Conservation (phyloP, 2,888 invertebrate genomes). For the Epicampocera succincta region DNA sequence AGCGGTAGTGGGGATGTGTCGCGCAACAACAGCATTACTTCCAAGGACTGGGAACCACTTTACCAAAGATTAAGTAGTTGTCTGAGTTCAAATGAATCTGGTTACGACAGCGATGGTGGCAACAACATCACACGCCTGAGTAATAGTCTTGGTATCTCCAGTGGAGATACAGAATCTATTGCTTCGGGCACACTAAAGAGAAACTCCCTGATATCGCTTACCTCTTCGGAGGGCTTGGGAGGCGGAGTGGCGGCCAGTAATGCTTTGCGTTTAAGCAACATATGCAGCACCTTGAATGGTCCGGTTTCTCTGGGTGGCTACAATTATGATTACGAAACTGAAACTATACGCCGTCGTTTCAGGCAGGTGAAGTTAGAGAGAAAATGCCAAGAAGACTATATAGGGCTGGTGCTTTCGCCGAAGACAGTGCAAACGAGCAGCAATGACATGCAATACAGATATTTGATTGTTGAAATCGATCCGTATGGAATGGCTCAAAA, state of each 20-base stretch:
- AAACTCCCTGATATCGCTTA: constrained; percentile 79
- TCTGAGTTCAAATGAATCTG: constrained; percentile 91
- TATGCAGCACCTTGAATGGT: constrained; percentile 78
- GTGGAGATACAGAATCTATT: constrained; percentile 81
- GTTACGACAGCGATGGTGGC: constrained; percentile 91
- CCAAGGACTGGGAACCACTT: constrained; percentile 84
- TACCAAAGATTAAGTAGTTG: constrained; percentile 87
- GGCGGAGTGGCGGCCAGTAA: constrained; percentile 53
- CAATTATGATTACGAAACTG: constrained; percentile 82
- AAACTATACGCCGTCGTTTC: constrained; percentile 85
- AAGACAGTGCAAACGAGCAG: constrained; percentile 82
- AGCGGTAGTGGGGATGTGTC: constrained; percentile 75
- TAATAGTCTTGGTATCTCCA: constrained; percentile 80
- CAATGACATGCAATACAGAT: constrained; percentile 84
- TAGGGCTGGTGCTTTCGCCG: constrained; percentile 88
- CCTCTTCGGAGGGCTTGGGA: constrained; percentile 78
- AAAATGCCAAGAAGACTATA: constrained; percentile 85
- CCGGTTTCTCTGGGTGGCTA: constrained; percentile 79
- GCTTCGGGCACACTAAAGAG: constrained; percentile 79
- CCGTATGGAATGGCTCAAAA: constrained; percentile 85
- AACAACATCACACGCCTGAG: constrained; percentile 69
- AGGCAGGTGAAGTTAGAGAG: constrained; percentile 86
- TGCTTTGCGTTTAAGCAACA: constrained; percentile 70
- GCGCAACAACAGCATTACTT: constrained; percentile 83
- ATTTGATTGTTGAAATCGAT: constrained; percentile 85